A percentile compares a stretch with the other conserved stretches of the same genome.
Evolutionary conservation across 2,888 invertebrate genomes (phyloP).

Genomic region (Flabesymbios commensalis): DNA sequence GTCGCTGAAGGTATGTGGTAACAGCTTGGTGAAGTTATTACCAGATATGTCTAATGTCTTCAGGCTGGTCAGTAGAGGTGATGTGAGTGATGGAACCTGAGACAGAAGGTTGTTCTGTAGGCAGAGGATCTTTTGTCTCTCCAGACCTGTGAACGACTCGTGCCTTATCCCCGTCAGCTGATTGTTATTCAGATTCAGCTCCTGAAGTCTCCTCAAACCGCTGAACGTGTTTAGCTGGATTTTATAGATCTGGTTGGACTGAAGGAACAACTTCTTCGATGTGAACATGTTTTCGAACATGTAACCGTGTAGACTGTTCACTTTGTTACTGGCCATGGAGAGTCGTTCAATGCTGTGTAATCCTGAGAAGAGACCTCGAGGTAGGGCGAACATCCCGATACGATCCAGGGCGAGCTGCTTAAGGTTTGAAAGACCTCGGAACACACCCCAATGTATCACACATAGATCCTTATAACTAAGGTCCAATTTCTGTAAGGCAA

Average conservation of each 20-base stretch:
- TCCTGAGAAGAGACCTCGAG: constrained; percentile 29
- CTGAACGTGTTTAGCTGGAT: constrained; percentile 27
- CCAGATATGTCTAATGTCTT: too few relatives aligned
- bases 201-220: constrained; percentile 28
- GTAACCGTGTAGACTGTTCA: constrained; percentile 12
- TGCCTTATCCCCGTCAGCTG: constrained; percentile 13
- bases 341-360: constrained; percentile 20
- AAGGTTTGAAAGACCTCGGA: constrained; percentile 19
- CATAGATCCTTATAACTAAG: constrained; percentile 18
- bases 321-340: constrained; percentile 22
- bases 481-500: constrained; percentile 19
- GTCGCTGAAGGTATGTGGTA: background rate
- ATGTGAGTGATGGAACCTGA: too few relatives aligned
- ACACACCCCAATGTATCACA: constrained; percentile 36
- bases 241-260: constrained; percentile 19
- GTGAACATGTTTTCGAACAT: constrained; percentile 17
- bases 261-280: constrained; percentile 18
- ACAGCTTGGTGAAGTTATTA: background rate
- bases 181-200: constrained; percentile 26
- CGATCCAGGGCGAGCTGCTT: constrained; percentile 19
- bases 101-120: constrained; percentile 2
- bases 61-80: too few relatives aligned
- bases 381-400: constrained; percentile 32
- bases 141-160: constrained; percentile 12
- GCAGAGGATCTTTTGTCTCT: background rate